Evolutionary conservation across 2,888 invertebrate species (phyloP).

Genomic region (Andrena chrysosceles): DNA sequence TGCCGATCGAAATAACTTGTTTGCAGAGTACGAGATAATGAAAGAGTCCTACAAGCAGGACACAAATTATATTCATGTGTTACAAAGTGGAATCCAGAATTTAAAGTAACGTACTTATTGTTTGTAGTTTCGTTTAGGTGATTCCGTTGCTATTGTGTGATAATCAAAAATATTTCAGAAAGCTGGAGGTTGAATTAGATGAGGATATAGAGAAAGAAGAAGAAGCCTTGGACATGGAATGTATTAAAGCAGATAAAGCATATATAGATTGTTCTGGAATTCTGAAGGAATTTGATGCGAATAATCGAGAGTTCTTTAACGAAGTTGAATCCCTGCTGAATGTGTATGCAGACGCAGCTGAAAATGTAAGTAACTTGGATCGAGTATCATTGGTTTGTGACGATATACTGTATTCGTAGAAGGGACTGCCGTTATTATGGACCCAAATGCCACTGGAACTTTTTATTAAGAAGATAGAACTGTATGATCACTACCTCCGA

Average conservation of each 20-base stretch:
- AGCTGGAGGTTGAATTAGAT: slow-evolving; percentile 68
- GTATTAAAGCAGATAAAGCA: slow-evolving; percentile 47
- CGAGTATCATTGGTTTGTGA: neutral
- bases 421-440: slow-evolving; percentile 78
- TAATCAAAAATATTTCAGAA: slow-evolving; percentile 57
- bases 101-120: slow-evolving; percentile 73
- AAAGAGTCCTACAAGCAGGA: slow-evolving; percentile 75
- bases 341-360: slow-evolving; percentile 75
- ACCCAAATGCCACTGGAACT: slow-evolving; percentile 80
- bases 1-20: slow-evolving; percentile 55
- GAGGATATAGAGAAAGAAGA: slow-evolving; percentile 70
- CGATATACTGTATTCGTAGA: slow-evolving; percentile 66
- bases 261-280: slow-evolving; percentile 50
- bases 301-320: slow-evolving; percentile 70
- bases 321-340: slow-evolving; percentile 74
- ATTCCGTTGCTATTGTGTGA: neutral
- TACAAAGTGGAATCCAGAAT: slow-evolving; percentile 73
- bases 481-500: slow-evolving; percentile 77
- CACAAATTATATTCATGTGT: slow-evolving; percentile 69
- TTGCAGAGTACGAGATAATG: slow-evolving; percentile 64
- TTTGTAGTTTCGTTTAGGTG: neutral
- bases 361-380: slow-evolving; percentile 72
- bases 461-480: slow-evolving; percentile 79
- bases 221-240: slow-evolving; percentile 46
- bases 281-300: slow-evolving; percentile 46